These are phyloP conservation scores for Ectemnius cavifrons DNA, from an alignment of 2,888 invertebrate species.

Conservation along the genomic window DNA sequence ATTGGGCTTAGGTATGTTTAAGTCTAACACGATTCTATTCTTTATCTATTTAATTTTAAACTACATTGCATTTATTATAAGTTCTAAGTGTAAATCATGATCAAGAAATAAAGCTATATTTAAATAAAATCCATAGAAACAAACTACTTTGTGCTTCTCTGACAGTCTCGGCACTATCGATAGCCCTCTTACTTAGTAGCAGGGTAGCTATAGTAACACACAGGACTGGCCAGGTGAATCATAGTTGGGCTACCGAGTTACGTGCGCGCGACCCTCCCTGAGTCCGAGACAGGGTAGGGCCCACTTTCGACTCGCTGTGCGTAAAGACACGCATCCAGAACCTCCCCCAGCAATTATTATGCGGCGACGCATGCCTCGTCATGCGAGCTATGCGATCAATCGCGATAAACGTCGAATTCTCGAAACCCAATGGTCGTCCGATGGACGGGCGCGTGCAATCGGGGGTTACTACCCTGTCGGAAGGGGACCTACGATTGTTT, in stretches of 20 bases:
- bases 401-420: conserved; percentile 54
- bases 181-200: conserved; percentile 11
- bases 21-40: no score
- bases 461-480: background rate
- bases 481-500: background rate
- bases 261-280: conserved; percentile 51
- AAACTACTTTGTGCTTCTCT: no score
- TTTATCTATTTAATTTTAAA: no score
- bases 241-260: conserved; percentile 53
- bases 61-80: no score
- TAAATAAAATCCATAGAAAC: no score
- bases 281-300: conserved; percentile 16
- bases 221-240: conserved; percentile 67
- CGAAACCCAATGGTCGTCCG: conserved; percentile 32
- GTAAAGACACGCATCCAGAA: conserved; percentile 65
- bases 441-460: background rate
- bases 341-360: conserved; percentile 57
- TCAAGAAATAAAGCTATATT: no score
- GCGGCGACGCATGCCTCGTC: conserved; percentile 61
- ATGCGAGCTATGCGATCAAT: conserved; percentile 61
- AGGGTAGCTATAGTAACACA: conserved; percentile 58
- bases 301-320: conserved; percentile 53
- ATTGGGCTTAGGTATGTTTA: no score
- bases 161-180: no score
- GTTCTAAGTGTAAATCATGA: no score